Percentiles rank a stretch among this genome's conserved stretches.
Conservation (phyloP, 2,797 vertebrate species). For the Gallinago nigripennis region DNA sequence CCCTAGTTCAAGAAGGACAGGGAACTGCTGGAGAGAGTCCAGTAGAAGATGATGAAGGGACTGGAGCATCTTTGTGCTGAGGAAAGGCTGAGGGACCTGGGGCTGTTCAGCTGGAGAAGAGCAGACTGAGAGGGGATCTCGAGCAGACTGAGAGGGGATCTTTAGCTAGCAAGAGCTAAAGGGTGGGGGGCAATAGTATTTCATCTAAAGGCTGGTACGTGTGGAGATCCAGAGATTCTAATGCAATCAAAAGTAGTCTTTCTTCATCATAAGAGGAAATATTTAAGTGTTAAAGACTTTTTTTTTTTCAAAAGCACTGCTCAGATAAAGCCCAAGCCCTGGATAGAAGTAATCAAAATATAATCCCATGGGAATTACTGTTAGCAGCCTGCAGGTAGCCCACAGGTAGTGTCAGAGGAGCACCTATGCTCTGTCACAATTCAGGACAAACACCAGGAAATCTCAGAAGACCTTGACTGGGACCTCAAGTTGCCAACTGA, state of each 20-base stretch:
- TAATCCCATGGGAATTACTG: rapidly evolving
- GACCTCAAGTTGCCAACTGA: not conserved
- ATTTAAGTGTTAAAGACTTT: not conserved
- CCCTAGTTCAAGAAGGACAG: too few relatives aligned
- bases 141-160: too few relatives aligned
- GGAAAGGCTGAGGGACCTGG: too few relatives aligned
- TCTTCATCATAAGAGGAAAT: not conserved
- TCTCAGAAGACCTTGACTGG: not conserved
- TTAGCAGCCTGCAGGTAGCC: not conserved
- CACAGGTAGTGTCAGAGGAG: rapidly evolving
- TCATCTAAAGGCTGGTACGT: not conserved
- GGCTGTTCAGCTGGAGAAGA: too few relatives aligned
- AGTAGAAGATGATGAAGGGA: too few relatives aligned
- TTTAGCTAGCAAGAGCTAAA: too few relatives aligned
- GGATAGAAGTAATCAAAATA: too few relatives aligned
- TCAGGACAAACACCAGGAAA: rapidly evolving
- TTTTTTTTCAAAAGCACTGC: not conserved
- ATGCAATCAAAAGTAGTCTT: not conserved
- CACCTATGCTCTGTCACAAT: not conserved
- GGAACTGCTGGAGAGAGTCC: too few relatives aligned
- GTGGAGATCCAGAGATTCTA: not conserved
- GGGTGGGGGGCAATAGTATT: not conserved
- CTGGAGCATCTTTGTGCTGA: too few relatives aligned
- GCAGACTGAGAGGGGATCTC: too few relatives aligned
- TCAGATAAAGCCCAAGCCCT: not conserved